Evolutionary conservation across 2,888 invertebrate species (phyloP).

Genomic region (Agrilus biguttatus): DNA sequence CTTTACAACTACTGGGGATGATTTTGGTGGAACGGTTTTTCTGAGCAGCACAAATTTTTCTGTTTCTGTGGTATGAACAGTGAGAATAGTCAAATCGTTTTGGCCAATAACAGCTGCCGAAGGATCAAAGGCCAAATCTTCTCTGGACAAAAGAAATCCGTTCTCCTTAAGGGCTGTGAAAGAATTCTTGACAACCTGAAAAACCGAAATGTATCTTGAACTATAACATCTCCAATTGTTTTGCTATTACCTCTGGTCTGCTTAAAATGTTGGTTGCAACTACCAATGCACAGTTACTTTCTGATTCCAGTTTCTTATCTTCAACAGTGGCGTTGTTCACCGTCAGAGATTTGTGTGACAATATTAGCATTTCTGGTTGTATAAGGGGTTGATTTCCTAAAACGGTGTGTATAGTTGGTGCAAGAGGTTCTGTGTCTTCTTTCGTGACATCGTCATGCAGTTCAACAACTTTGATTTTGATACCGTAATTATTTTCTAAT

Average conservation of each 20-base stretch:
- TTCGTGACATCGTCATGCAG: constrained; percentile 13
- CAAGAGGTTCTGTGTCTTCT: constrained; percentile 32
- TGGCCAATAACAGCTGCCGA: constrained; percentile 29
- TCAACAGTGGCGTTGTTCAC: constrained; percentile 40
- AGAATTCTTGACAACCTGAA: constrained; percentile 15
- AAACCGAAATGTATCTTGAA: background rate
- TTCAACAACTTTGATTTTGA: constrained; percentile 48
- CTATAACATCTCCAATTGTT: background rate
- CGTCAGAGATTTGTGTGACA: constrained; percentile 37
- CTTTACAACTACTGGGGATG: constrained; percentile 36
- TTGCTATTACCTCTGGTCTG: constrained; percentile 30
- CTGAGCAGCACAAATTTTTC: constrained; percentile 41
- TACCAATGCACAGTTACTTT: constrained; percentile 17
- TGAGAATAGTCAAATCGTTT: constrained; percentile 34
- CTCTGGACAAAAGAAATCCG: constrained; percentile 47
- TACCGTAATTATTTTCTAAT: constrained; percentile 51
- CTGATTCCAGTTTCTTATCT: constrained; percentile 39
- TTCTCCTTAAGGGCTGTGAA: constrained; percentile 38
- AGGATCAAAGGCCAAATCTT: constrained; percentile 35
- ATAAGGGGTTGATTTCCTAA: constrained; percentile 55
- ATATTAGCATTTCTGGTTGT: constrained; percentile 47
- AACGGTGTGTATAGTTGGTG: constrained; percentile 40
- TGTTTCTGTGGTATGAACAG: constrained; percentile 33
- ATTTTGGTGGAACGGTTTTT: constrained; percentile 33
- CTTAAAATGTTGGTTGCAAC: constrained; percentile 29